These are phyloP conservation scores for Chymomyza procnemis DNA, from an alignment of 2,888 invertebrate genomes.

Conservation along the genomic window DNA sequence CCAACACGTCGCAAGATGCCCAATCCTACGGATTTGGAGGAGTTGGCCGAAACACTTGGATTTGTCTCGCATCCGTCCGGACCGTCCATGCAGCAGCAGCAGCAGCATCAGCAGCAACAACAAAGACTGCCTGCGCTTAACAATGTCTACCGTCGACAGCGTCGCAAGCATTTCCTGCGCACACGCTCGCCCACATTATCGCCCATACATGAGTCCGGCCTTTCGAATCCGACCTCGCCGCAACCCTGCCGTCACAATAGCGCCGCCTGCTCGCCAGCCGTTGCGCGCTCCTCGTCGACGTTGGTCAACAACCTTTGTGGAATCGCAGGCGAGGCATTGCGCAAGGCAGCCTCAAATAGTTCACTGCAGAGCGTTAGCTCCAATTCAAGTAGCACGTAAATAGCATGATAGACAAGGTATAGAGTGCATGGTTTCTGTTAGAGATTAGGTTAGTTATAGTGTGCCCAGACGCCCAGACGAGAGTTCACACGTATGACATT, in stretches of 20 bases:
- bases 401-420: not conserved
- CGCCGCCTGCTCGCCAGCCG: slow-evolving; percentile 66
- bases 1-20: slow-evolving; percentile 79
- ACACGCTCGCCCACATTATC: slow-evolving; percentile 82
- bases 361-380: slow-evolving; percentile 75
- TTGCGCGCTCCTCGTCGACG: slow-evolving; percentile 68
- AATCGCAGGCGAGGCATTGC: slow-evolving; percentile 46
- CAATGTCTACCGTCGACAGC: slow-evolving; percentile 76
- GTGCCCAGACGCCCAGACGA: not conserved
- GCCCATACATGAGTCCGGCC: slow-evolving; percentile 85
- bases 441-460: slow-evolving; percentile 6
- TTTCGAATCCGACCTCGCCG: slow-evolving; percentile 85
- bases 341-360: slow-evolving; percentile 69
- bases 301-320: slow-evolving; percentile 55
- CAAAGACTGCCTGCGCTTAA: slow-evolving; percentile 67
- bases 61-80: slow-evolving; percentile 74
- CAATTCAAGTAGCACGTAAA: slow-evolving; percentile 69
- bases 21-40: slow-evolving; percentile 80
- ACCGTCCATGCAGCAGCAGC: slow-evolving; percentile 42
- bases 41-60: slow-evolving; percentile 81
- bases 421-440: slow-evolving; percentile 52
- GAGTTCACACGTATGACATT: not conserved
- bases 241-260: slow-evolving; percentile 78
- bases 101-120: slow-evolving; percentile 30
- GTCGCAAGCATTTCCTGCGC: slow-evolving; percentile 79